Evolutionary conservation across 2,888 invertebrate species (phyloP).

Genomic region (Spilarctia lutea): DNA sequence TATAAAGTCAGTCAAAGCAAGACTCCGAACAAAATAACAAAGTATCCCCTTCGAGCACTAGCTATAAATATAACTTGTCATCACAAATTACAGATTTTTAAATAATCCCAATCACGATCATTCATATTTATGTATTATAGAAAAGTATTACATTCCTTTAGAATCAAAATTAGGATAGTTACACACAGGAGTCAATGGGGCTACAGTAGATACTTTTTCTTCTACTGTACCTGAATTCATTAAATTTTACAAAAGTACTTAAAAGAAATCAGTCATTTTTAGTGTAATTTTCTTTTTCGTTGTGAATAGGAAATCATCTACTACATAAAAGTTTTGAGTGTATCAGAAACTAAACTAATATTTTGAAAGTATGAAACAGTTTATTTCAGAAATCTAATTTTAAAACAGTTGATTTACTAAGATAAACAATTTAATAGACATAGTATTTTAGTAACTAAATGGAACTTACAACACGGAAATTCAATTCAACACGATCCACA

Average conservation of each 20-base stretch:
- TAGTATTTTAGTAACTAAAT: not conserved
- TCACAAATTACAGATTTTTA: constrained; percentile 56
- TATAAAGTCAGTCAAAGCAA: constrained; percentile 8
- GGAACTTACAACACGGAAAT: not conserved
- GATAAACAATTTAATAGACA: not conserved
- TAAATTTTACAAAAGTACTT: not conserved
- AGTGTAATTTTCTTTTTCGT: not conserved
- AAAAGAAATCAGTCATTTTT: not conserved
- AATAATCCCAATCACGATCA: constrained; percentile 61
- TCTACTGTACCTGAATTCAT: no score
- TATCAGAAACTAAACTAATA: no score
- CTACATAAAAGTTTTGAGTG: no score
- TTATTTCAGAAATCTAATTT: not conserved
- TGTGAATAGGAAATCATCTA: no score
- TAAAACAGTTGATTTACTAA: not conserved
- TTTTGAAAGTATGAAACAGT: no score
- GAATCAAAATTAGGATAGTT: constrained; percentile 30
- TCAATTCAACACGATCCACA: not conserved
- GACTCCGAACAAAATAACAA: constrained; percentile 17
- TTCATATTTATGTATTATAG: constrained; percentile 55
- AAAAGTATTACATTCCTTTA: constrained; percentile 44
- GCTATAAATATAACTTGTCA: constrained; percentile 51
- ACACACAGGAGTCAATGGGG: constrained; percentile 21
- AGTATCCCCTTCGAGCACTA: constrained; percentile 15
- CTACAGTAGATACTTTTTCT: not conserved